A percentile compares a stretch with the other conserved stretches of the same genome.
Conservation (phyloP, 2,797 vertebrate species). For the Myotis pilosus region DNA sequence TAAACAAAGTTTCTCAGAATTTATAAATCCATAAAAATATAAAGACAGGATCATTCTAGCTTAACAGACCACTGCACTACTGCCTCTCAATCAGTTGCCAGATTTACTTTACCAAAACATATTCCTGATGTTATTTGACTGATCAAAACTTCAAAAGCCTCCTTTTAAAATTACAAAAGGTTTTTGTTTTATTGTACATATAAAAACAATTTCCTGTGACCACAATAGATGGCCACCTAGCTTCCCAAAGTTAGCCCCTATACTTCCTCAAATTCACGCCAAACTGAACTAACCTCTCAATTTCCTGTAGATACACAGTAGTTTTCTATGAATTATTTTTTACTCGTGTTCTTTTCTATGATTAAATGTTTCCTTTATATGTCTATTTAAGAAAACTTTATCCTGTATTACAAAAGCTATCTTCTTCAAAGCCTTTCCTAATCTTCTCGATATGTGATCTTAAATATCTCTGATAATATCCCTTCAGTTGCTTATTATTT, state of each 20-base stretch:
- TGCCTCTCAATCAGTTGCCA: not conserved
- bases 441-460: not conserved
- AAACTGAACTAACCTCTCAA: not conserved
- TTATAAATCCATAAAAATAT: not conserved
- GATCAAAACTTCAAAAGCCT: not conserved
- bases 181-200: not conserved
- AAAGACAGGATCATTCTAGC: not conserved
- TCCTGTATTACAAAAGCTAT: not conserved
- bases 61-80: not conserved
- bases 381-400: not conserved
- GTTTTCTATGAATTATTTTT: not conserved
- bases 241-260: not conserved
- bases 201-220: not conserved
- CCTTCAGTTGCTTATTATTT: not conserved
- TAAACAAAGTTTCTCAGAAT: not conserved
- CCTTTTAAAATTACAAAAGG: not conserved
- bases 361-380: not conserved
- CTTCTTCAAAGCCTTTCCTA: not conserved
- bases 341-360: not conserved
- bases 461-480: not conserved
- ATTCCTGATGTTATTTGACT: not conserved
- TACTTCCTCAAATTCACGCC: not conserved
- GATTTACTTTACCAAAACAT: not conserved
- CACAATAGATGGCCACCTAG: not conserved
- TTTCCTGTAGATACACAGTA: not conserved